These are phyloP conservation scores for Lithodes maja DNA, from an alignment of 2,888 invertebrate species.

Conservation along the genomic window DNA sequence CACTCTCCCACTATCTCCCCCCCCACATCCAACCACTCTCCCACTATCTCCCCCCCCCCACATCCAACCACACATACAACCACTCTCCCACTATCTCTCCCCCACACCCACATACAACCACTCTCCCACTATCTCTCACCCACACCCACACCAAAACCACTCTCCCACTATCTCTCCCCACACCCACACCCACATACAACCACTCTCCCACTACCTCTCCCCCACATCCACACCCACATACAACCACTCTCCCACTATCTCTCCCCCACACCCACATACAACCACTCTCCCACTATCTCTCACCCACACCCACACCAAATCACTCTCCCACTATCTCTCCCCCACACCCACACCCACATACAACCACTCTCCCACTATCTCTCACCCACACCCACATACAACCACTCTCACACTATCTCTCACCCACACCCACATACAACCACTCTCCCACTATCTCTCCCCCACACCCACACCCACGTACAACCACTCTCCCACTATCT, in stretches of 20 bases:
- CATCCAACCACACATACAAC: neutral
- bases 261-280: neutral
- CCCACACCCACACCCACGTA: neutral
- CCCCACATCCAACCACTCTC: no score
- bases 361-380: no score
- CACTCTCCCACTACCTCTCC: no score
- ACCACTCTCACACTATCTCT: no score
- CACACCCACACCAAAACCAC: neutral
- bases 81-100: neutral
- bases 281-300: neutral
- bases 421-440: no score
- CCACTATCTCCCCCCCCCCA: no score
- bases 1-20: no score
- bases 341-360: no score
- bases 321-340: no score
- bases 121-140: neutral
- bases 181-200: neutral
- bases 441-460: neutral
- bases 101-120: neutral
- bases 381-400: no score
- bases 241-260: neutral
- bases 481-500: neutral
- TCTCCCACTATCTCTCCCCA: neutral
- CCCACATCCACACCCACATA: neutral
- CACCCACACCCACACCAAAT: no score